Conservation (phyloP, 2,113 vertebrate species). For the Cynocephalus volans region DNA sequence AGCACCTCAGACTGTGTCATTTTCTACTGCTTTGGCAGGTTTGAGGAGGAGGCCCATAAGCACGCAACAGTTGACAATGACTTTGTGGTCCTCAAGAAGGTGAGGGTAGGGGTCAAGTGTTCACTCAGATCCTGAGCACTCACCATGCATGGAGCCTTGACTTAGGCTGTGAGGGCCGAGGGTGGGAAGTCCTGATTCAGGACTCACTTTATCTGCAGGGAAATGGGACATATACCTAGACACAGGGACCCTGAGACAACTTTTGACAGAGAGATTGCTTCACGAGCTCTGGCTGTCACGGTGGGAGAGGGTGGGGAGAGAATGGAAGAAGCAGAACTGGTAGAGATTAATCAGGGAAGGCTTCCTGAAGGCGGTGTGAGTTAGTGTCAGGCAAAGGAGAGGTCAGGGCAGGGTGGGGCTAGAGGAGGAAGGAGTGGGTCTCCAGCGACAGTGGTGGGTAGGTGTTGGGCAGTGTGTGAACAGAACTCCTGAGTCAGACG, state of each 20-base stretch:
- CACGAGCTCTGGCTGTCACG: neutral
- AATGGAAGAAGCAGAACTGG: constrained; percentile 1
- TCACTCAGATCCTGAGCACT: neutral
- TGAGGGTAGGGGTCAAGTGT: constrained; percentile 73
- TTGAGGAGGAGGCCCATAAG: constrained; percentile 94
- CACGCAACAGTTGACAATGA: constrained; percentile 93
- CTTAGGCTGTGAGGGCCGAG: neutral
- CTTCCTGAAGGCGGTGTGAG: neutral
- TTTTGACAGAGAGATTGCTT: neutral
- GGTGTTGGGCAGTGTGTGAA: neutral
- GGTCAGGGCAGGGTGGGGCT: neutral
- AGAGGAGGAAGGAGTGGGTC: neutral
- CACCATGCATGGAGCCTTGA: neutral
- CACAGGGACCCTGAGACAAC: neutral
- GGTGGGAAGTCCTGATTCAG: neutral
- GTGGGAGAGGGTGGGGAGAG: neutral
- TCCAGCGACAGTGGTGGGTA: neutral
- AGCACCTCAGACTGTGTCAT: fast-evolving
- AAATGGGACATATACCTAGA: neutral
- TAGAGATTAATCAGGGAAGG: neutral
- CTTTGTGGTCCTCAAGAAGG: constrained; percentile 97
- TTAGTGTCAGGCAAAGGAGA: neutral
- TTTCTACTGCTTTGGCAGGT: constrained; percentile 88
- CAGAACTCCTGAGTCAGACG: neutral
- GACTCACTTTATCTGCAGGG: neutral